Percentiles rank a stretch among this genome's conserved stretches.
phyloP scores from a whole-genome alignment of 37 sponge, comb jelly and placozoan genomes.

The Bolinopsis microptera region DNA sequence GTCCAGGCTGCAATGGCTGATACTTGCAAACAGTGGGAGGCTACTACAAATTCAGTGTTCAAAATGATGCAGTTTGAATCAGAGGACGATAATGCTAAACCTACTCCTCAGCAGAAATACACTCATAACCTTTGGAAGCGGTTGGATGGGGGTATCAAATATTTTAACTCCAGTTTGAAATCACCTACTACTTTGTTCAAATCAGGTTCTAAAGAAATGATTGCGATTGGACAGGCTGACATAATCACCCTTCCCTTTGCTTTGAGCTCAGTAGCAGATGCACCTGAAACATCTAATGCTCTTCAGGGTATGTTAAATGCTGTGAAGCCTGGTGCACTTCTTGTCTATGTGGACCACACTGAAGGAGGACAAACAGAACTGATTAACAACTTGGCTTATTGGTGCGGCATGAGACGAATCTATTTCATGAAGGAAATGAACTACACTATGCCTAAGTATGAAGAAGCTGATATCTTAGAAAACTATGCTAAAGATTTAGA shows the following conservation, averaged over 20 bases:
- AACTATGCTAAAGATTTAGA: neutral
- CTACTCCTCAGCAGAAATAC: conserved; percentile 45
- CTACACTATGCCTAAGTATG: conserved; percentile 39
- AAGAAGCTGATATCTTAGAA: neutral
- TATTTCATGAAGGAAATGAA: conserved; percentile 66
- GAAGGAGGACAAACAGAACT: conserved; percentile 24
- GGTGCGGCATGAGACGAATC: conserved; percentile 59
- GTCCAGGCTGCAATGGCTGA: conserved; percentile 44
- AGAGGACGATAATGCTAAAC: neutral
- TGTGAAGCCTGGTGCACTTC: conserved; percentile 50
- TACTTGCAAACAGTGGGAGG: conserved; percentile 47
- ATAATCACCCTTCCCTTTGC: conserved; percentile 30
- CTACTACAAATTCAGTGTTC: neutral
- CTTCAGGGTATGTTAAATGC: conserved; percentile 34
- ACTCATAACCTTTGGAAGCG: conserved; percentile 42
- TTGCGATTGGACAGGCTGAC: conserved; percentile 44
- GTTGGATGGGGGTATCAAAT: conserved; percentile 27
- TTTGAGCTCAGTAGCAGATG: conserved; percentile 30
- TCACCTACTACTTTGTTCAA: neutral
- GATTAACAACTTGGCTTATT: conserved; percentile 44
- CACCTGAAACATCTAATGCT: neutral
- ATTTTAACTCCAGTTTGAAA: neutral
- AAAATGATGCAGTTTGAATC: conserved; percentile 12
- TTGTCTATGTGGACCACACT: conserved; percentile 47
- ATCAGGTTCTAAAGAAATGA: conserved; percentile 17